Evolutionary conservation across 2,888 invertebrate genomes (phyloP), one percentile per base, ranked within the genome.

Genomic region (Melinaea marsaeus): DNA sequence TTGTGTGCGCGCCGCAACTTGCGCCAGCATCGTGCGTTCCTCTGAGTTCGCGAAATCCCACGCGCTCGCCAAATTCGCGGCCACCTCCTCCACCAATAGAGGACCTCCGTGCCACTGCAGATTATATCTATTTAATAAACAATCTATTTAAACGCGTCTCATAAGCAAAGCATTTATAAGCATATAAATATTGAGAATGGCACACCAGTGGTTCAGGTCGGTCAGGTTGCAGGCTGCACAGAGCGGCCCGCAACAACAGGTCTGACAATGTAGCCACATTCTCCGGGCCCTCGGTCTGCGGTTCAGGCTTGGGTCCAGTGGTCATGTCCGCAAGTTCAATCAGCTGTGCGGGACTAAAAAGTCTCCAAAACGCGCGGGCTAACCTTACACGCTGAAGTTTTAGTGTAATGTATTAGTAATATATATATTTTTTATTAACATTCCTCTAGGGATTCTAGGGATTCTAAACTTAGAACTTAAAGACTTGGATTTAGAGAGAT

Each of bases 1-100:
- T 2, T 42, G 59, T 62, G 62, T 68, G 55, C 61, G 61, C 32
- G 62, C 68, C 13, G 55, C 65, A 13, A 64, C 63, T 37, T 58
- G 62, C 11, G 63, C 62, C 64, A 62, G 64, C n/a, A n/a, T 45
- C 6, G 13, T 56, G 32, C 22, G 13, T 34, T 33, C 42, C 47
- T 54, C 9, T 42, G 34, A 34, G 33, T 33, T 5, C 22, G 54
- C 22, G 55, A 35, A 7, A 5, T 2, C 51, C 32, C 51, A 32
- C 32, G 51, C 51, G 42, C 51, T 51, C 32, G 7, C 2, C 1
- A 22, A 3, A 9, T 32, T 32, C 9, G 9, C 34, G 45, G 47
- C 11, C 59, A 55, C 55, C 33, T 55, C 46, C 34, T 37, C 32
- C n/a, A 33, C 37, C 22, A 9, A 3, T 11, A 42, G 42, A 3